A percentile compares a stretch with the other conserved stretches of the same genome.
phyloP scores from a whole-genome alignment of 2,888 invertebrate species.

The Eupithecia exiguata region DNA sequence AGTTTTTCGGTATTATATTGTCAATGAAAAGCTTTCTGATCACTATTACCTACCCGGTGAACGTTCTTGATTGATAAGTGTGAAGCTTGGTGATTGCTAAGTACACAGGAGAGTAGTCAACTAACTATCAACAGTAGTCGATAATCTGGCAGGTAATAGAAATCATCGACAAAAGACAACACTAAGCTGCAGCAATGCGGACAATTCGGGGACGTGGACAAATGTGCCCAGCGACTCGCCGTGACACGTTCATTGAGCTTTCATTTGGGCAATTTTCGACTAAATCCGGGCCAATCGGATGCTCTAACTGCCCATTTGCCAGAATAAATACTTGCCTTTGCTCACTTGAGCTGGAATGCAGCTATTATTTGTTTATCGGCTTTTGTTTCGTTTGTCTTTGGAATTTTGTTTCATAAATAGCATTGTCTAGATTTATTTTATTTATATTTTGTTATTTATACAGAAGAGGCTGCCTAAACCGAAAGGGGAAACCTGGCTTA shows the following conservation, averaged over 20 bases:
- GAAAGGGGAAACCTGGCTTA: not conserved
- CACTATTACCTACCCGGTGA: not conserved
- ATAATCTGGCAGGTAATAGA: not conserved
- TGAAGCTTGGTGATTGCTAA: not conserved
- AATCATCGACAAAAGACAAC: constrained; percentile 55
- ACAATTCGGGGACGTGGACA: constrained; percentile 79
- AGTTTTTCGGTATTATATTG: not conserved
- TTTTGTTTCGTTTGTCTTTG: constrained; percentile 16
- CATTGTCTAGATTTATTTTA: not conserved
- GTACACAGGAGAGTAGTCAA: not conserved
- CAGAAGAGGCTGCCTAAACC: not conserved
- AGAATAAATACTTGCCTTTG: constrained; percentile 62
- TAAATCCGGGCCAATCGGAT: constrained; percentile 78
- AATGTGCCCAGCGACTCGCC: constrained; percentile 77
- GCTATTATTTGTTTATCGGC: constrained; percentile 28
- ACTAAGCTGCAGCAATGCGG: constrained; percentile 78
- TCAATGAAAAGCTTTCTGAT: not conserved
- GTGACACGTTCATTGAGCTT: constrained; percentile 83
- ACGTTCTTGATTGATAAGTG: not conserved
- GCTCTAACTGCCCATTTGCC: constrained; percentile 66
- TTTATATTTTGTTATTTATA: not conserved
- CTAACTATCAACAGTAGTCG: not conserved
- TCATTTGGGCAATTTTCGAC: constrained; percentile 82
- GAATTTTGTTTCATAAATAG: constrained; percentile 12
- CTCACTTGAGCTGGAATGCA: constrained; percentile 47